These are phyloP conservation scores for Gandaritis pyraliata DNA, from an alignment of 2,888 invertebrate genomes.

Conservation along the genomic window DNA sequence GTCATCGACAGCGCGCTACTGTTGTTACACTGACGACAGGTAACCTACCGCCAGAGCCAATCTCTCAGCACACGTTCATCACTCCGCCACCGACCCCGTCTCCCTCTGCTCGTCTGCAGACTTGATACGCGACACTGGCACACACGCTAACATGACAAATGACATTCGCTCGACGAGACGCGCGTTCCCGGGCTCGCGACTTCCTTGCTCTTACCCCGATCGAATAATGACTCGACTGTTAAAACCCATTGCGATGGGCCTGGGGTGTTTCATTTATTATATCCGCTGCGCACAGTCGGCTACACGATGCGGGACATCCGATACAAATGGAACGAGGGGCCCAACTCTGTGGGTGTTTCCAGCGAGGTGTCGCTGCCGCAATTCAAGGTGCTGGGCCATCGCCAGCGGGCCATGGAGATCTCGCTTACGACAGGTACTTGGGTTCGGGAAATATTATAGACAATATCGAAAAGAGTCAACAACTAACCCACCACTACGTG, in stretches of 20 bases:
- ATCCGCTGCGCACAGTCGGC: slow-evolving; percentile 92
- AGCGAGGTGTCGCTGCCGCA: slow-evolving; percentile 98
- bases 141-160: slow-evolving; percentile 77
- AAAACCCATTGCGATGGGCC: slow-evolving; percentile 84
- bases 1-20: slow-evolving; percentile 97
- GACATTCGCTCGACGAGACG: slow-evolving; percentile 75
- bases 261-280: slow-evolving; percentile 81
- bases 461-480: slow-evolving; percentile 46
- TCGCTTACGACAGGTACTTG: slow-evolving; percentile 96
- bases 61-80: slow-evolving; percentile 75
- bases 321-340: slow-evolving; percentile 98
- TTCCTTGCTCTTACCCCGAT: slow-evolving; percentile 74
- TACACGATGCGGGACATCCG: slow-evolving; percentile 99
- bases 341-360: slow-evolving; percentile 97
- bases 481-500: slow-evolving; percentile 65
- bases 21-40: slow-evolving; percentile 98
- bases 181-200: slow-evolving; percentile 72
- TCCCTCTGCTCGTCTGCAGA: slow-evolving; percentile 80
- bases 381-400: slow-evolving; percentile 98
- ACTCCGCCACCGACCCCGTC: slow-evolving; percentile 78
- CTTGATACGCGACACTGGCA: slow-evolving; percentile 77
- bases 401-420: slow-evolving; percentile 97
- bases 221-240: slow-evolving; percentile 76
- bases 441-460: slow-evolving; percentile 62
- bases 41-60: slow-evolving; percentile 84